Conservation (phyloP, 2,797 vertebrate genomes). For the Gephyroberyx darwinii region DNA sequence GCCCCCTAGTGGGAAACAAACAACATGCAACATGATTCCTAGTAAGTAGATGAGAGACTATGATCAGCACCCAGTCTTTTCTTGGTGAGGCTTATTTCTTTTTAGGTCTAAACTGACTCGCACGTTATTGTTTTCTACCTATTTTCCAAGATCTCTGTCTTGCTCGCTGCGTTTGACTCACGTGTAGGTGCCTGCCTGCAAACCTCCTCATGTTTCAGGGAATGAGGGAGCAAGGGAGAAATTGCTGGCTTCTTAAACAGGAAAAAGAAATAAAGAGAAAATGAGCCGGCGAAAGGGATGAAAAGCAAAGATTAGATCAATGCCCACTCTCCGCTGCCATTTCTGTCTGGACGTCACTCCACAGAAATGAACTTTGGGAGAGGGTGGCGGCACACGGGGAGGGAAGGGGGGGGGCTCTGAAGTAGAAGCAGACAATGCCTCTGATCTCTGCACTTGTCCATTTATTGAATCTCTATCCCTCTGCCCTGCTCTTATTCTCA, state of each 20-base stretch:
- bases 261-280: constrained; percentile 23
- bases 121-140: constrained; percentile 8
- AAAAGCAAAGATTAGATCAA: constrained; percentile 38
- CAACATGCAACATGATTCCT: background rate
- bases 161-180: constrained; percentile 18
- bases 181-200: background rate
- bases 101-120: too few relatives aligned
- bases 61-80: too few relatives aligned
- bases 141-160: constrained; percentile 18
- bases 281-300: constrained; percentile 36
- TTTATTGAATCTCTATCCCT: constrained; percentile 77
- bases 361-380: constrained; percentile 48
- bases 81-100: too few relatives aligned
- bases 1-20: constrained; percentile 39
- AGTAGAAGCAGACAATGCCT: constrained; percentile 57
- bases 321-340: constrained; percentile 4
- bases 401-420: constrained; percentile 5
- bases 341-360: constrained; percentile 17
- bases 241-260: constrained; percentile 32
- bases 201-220: background rate
- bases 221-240: constrained; percentile 14
- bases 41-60: too few relatives aligned
- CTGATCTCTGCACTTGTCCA: constrained; percentile 72
- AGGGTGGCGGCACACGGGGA: background rate
- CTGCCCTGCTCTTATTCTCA: constrained; percentile 58